Base-by-base conservation (phyloP, 2,113 vertebrate genomes). In the Recurvirostra avosetta region DNA sequence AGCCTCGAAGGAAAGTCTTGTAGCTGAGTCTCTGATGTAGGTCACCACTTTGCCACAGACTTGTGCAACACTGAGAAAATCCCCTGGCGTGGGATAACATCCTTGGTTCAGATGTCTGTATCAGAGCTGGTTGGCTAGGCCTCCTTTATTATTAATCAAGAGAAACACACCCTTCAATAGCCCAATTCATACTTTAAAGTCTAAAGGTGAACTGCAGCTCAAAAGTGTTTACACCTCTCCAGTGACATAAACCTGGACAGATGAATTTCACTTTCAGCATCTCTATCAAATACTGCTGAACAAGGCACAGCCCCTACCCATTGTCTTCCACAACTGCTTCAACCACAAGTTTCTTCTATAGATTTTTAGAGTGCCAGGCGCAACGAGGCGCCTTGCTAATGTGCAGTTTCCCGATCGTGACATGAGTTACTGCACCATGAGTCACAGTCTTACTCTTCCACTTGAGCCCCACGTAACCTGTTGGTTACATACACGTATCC, bases 351-450 rank as follows among this genome's bases (percentile, higher is more conserved):
- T 80, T 52, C 29, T 65, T 45, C 30, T 36, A 21, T 0, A 71
- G 32, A 26, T 61, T 65, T 86, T 92, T 40, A 71, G 23, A 84
- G 59, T 19, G n/a, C 23, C 8, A 67, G 9, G 40, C 9, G 63
- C 29, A 83, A 62, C 0, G 0, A 86, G 52, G 26, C 22, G n/a
- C 21, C 19, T 52, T 43, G 19, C 27, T 56, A 63, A 29, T 3
- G 2, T 22, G 38, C 3, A 40, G 34, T 36, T n/a, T 66, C n/a
- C 40, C 72, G 27, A 30, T 3, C 1, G 2, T 20, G 72, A 20
- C 8, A 36, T 23, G 38, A 75, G 26, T 45, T 76, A 53, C 22
- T 56, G 40, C 81, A n/a, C 32, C 14, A 2, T 8, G 19, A 94
- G 29, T 6, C 68, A 45, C 21, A 59, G 30, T 22, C 12, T 30